phyloP scores from a whole-genome alignment of 2,113 vertebrate species.

The Cromileptes altivelis region DNA sequence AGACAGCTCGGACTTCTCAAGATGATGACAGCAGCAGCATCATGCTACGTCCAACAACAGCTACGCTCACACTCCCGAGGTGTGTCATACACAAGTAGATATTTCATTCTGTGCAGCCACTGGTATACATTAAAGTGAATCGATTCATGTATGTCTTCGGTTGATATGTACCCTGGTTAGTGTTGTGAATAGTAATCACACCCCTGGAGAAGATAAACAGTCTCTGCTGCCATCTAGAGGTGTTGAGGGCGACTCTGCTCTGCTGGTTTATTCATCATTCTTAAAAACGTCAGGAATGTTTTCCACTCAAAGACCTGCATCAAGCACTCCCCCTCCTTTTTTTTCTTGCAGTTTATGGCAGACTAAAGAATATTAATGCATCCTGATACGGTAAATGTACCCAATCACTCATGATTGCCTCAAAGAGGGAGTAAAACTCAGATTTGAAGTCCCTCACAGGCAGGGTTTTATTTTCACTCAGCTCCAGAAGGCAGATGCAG shows the following conservation, averaged over 20 bases:
- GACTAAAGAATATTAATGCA: slow-evolving; percentile 39
- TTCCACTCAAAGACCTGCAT: slow-evolving; percentile 33
- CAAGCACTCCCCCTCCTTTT: slow-evolving; percentile 5
- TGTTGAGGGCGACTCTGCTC: background rate
- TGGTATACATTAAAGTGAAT: slow-evolving; percentile 61
- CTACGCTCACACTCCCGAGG: background rate
- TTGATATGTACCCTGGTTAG: slow-evolving; percentile 60
- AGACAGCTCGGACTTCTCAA: slow-evolving; percentile 26
- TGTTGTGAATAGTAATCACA: slow-evolving; percentile 72
- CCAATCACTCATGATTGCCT: slow-evolving; percentile 50
- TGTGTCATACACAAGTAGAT: slow-evolving; percentile 51
- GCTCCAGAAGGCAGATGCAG: slow-evolving; percentile 37
- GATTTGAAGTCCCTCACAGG: slow-evolving; percentile 40
- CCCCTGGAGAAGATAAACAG: slow-evolving; percentile 40
- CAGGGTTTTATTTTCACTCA: slow-evolving; percentile 46
- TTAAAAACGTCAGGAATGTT: slow-evolving; percentile 32
- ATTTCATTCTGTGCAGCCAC: slow-evolving; percentile 49
- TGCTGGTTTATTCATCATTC: slow-evolving; percentile 27
- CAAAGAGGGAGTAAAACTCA: slow-evolving; percentile 46
- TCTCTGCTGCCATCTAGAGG: slow-evolving; percentile 79
- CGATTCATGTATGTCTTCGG: slow-evolving; percentile 55
- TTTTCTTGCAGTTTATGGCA: slow-evolving; percentile 28
- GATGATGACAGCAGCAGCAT: slow-evolving; percentile 50
- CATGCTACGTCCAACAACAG: slow-evolving; percentile 24
- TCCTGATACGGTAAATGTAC: slow-evolving; percentile 38